Evolutionary conservation across 2,888 invertebrate genomes (phyloP).

Genomic region (Drosophila glabriapex): DNA sequence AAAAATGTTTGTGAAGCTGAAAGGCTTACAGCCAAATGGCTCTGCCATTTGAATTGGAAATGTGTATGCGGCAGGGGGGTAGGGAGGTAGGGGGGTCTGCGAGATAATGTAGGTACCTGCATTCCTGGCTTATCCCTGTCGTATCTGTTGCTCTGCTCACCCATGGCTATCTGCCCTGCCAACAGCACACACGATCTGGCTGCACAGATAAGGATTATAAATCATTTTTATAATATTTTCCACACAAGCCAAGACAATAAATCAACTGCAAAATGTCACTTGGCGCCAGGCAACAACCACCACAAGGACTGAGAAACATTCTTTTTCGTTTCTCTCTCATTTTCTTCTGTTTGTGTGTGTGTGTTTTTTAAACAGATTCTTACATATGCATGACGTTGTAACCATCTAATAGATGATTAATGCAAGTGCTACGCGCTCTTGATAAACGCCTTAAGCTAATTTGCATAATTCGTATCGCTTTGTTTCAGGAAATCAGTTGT

Average conservation of each 20-base stretch:
- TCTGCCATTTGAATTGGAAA: conserved; percentile 35
- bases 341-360: neutral
- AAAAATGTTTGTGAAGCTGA: conserved; percentile 42
- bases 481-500: conserved; percentile 33
- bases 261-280: conserved; percentile 75
- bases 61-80: neutral
- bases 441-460: conserved; percentile 64
- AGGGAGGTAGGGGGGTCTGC: neutral
- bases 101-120: conserved; percentile 23
- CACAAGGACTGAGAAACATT: conserved; percentile 32
- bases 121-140: conserved; percentile 31
- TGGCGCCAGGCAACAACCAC: conserved; percentile 71
- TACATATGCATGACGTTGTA: conserved; percentile 67
- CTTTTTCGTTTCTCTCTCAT: conserved; percentile 31
- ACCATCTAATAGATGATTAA: conserved; percentile 71
- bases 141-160: conserved; percentile 37
- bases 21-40: conserved; percentile 50
- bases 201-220: conserved; percentile 74
- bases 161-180: conserved; percentile 52
- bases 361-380: conserved; percentile 53
- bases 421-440: conserved; percentile 67
- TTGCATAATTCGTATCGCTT: conserved; percentile 69
- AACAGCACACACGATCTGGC: conserved; percentile 68
- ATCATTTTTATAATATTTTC: conserved; percentile 77
- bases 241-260: conserved; percentile 68